Evolutionary conservation across 2,888 invertebrate genomes (phyloP).

Genomic region (Cosmia pyralina): DNA sequence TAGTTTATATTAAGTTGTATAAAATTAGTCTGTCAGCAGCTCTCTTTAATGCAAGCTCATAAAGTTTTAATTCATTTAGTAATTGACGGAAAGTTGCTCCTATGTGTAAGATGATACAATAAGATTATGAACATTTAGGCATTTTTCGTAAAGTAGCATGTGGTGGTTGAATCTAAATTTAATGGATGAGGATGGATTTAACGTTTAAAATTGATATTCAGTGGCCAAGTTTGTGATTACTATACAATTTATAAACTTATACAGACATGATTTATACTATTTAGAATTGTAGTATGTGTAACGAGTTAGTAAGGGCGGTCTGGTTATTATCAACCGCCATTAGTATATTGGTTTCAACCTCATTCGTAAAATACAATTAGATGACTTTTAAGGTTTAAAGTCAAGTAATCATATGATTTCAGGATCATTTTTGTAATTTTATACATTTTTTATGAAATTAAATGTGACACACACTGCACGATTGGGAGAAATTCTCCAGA

Average conservation of each 20-base stretch:
- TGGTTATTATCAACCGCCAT: conserved; percentile 73
- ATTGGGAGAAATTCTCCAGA: conserved; percentile 78
- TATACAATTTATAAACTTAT: conserved; percentile 89
- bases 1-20: conserved; percentile 87
- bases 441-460: conserved; percentile 89
- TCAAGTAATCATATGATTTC: conserved; percentile 84
- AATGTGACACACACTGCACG: conserved; percentile 84
- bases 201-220: conserved; percentile 74
- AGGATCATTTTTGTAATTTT: conserved; percentile 89
- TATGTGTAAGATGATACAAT: conserved; percentile 58
- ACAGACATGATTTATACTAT: conserved; percentile 85
- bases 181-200: conserved; percentile 64
- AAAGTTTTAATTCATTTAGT: conserved; percentile 65
- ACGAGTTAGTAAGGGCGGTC: conserved; percentile 79
- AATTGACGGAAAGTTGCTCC: conserved; percentile 50
- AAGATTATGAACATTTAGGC: conserved; percentile 57
- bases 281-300: conserved; percentile 87
- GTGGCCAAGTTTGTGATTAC: conserved; percentile 87
- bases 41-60: conserved; percentile 82
- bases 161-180: conserved; percentile 67
- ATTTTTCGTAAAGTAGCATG: conserved; percentile 61
- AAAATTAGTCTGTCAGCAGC: conserved; percentile 84
- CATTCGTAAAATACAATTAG: conserved; percentile 79
- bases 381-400: conserved; percentile 83
- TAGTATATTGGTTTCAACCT: conserved; percentile 82